Conservation (phyloP, 2,888 invertebrate species). For the Pristionchus entomophagus region DNA sequence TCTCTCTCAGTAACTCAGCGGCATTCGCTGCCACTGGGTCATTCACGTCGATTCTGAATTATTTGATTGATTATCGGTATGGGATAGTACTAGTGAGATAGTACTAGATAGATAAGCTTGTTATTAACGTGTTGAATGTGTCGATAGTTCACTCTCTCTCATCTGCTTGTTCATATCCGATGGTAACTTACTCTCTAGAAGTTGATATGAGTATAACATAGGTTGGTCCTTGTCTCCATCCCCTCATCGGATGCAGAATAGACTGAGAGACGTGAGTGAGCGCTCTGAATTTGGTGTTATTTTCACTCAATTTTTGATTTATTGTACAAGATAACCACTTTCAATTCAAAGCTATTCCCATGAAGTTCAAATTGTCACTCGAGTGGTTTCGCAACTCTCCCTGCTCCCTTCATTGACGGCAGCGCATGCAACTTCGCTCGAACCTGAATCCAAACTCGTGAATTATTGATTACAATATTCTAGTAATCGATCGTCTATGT, state of each 20-base stretch:
- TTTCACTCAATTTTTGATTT: neutral
- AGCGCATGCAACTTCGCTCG: constrained; percentile 11
- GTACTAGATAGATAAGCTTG: too few relatives aligned
- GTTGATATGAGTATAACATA: constrained; percentile 37
- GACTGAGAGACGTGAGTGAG: constrained; percentile 24
- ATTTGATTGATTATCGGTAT: neutral
- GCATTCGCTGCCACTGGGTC: constrained; percentile 8
- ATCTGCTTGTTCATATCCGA: too few relatives aligned
- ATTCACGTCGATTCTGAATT: constrained; percentile 25
- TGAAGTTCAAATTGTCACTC: neutral
- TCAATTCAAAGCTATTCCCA: neutral
- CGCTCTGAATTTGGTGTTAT: neutral
- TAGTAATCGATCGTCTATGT: too few relatives aligned
- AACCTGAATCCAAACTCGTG: constrained; percentile 4
- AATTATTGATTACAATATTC: too few relatives aligned
- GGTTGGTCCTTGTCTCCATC: constrained; percentile 43
- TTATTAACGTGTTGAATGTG: too few relatives aligned
- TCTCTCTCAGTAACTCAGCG: constrained; percentile 15
- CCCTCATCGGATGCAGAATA: neutral
- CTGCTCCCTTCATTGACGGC: neutral
- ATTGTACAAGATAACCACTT: neutral
- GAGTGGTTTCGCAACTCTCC: neutral
- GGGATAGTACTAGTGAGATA: too few relatives aligned
- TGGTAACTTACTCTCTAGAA: neutral
- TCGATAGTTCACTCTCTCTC: too few relatives aligned